phyloP scores from a whole-genome alignment of 2,888 invertebrate species.

The Busseola fusca region DNA sequence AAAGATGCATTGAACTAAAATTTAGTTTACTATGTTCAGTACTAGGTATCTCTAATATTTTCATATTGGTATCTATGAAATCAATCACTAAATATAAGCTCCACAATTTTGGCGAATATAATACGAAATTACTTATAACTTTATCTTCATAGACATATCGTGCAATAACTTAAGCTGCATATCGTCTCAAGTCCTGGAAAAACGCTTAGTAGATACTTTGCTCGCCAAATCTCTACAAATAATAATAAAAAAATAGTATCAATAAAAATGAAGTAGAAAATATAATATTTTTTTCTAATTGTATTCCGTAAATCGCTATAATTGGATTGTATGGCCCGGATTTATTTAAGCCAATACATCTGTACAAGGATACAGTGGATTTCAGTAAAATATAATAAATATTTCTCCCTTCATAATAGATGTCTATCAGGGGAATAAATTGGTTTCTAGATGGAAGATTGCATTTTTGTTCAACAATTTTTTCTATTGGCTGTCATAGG shows the following conservation, averaged over 20 bases:
- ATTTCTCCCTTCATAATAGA: slow-evolving; percentile 13
- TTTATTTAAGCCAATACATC: slow-evolving; percentile 54
- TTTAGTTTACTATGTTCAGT: background rate
- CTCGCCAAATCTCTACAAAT: slow-evolving; percentile 16
- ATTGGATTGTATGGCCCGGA: slow-evolving; percentile 48
- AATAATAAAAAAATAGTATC: slow-evolving; percentile 1
- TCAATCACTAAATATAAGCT: background rate
- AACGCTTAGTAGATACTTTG: background rate
- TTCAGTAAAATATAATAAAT: slow-evolving; percentile 25
- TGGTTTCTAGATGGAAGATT: slow-evolving; percentile 12
- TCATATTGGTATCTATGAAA: background rate
- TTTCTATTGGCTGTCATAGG: background rate
- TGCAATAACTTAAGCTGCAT: background rate
- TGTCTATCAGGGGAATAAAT: background rate
- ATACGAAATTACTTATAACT: background rate
- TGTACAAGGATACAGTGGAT: slow-evolving; percentile 36
- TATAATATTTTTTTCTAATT: slow-evolving; percentile 39
- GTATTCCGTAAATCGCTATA: slow-evolving; percentile 36
- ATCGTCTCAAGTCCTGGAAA: slow-evolving; percentile 1
- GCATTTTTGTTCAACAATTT: background rate
- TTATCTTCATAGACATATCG: background rate
- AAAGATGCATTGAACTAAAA: background rate
- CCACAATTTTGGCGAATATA: background rate
- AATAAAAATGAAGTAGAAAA: slow-evolving; percentile 16
- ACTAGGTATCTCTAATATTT: background rate